Base-by-base conservation (phyloP, 2,113 vertebrate species). In the Clupea harengus region DNA sequence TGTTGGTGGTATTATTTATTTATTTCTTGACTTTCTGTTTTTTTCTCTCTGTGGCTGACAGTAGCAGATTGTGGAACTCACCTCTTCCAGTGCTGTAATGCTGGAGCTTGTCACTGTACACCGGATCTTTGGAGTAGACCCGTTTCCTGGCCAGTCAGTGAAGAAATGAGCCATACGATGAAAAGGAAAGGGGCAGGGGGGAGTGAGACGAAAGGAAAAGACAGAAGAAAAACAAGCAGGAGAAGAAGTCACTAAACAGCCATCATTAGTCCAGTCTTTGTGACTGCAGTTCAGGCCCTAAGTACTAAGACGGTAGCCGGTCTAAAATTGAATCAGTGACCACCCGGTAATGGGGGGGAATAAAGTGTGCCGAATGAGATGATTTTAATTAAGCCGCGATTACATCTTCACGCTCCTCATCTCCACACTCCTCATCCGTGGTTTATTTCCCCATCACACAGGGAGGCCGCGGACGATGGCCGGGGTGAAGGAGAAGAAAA, bases 71-170 rank as follows among this genome's bases (percentile, higher is more conserved):
- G 47, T 47, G 84, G 80, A 72, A 89, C 97, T 99, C 91, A 99
- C 98, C 98, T 96, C 98, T 91, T 85, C 98, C 98, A 0, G 98
- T 98, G 95, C 97, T 99, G 95, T 99, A 99, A 91, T 99, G 98
- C 90, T 99, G 98, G 18, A 99, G 88, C 85, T 99, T 99, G 80
- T 99, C 98, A 0, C 98, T 99, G 95, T 99, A 99, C 54, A 98
- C 97, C 0, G 98, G 98, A 90, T 99, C 98, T 92, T 99, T 99
- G 93, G 95, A 97, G 92, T 99, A 99, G 5, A 96, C 97, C 0
- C 98, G 95, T 93, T 99, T 99, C 95, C 98, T 99, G 91, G 9
- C 64, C 64, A 11, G 25, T 8, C 64, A 28, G 46, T 39, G 25
- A 50, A 81, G 45, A 72, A 82, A 83, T 75, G 28, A 89, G 54